Conservation (phyloP, 1,140 invertebrate genomes). For the Subanguina moxae region DNA sequence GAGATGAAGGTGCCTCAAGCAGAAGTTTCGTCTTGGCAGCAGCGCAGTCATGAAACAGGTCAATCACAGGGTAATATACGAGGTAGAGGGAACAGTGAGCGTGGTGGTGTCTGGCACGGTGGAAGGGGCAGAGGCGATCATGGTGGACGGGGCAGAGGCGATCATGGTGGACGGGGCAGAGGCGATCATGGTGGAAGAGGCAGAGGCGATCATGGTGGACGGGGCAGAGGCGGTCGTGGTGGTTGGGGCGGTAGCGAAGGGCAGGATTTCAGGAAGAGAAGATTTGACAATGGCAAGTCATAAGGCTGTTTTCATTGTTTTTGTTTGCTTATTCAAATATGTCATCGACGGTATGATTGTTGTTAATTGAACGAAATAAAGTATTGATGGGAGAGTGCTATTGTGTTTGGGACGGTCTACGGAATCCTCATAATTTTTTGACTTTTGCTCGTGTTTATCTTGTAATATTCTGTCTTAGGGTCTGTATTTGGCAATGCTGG, state of each 20-base stretch:
- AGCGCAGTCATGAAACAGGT: neutral
- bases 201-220: slow-evolving; percentile 2
- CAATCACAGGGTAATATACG: neutral
- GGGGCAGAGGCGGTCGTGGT: slow-evolving; percentile 5
- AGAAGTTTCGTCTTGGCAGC: slow-evolving; percentile 11
- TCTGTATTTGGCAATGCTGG: neutral
- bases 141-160: slow-evolving; percentile 14
- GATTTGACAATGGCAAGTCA: neutral
- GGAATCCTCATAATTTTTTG: no score
- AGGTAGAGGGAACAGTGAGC: neutral
- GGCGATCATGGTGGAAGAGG: neutral
- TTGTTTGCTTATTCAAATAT: no score
- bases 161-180: neutral
- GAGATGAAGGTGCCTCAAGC: slow-evolving; percentile 14
- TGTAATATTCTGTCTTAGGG: no score
- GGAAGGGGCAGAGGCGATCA: neutral
- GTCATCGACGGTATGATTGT: no score
- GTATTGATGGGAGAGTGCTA: no score
- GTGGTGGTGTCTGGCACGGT: slow-evolving; percentile 3
- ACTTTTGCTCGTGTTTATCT: no score
- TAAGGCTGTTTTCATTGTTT: neutral
- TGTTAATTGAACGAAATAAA: no score
- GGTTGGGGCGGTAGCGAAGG: neutral
- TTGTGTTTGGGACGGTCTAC: no score
- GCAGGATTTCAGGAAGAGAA: neutral